A percentile compares a stretch with the other conserved stretches of the same genome.
Evolutionary conservation across 2,888 invertebrate species (phyloP).

Genomic region (Eucriotettix oculatus): DNA sequence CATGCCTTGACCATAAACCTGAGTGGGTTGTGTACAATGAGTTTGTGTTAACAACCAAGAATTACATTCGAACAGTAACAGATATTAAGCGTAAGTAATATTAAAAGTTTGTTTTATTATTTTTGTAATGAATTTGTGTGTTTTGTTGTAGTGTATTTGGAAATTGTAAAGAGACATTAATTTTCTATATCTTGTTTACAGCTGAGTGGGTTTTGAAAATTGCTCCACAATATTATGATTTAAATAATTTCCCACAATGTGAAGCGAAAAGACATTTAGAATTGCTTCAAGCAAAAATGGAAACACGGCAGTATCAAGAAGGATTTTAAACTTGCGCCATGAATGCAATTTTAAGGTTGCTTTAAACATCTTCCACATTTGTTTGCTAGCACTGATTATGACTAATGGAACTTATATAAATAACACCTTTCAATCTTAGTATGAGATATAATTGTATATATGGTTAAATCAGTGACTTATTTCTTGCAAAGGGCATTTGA

Average conservation of each 20-base stretch:
- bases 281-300: conserved; percentile 68
- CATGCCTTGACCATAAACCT: conserved; percentile 97
- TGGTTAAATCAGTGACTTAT: no score
- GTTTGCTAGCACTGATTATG: no score
- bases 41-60: conserved; percentile 97
- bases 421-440: no score
- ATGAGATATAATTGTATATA: no score
- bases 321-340: conserved; percentile 44
- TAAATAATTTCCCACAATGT: conserved; percentile 94
- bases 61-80: conserved; percentile 96
- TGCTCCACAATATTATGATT: conserved; percentile 96
- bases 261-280: conserved; percentile 90
- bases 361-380: no score
- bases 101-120: not conserved
- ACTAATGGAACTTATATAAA: no score
- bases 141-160: not conserved
- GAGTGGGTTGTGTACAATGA: conserved; percentile 99
- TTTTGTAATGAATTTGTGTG: not conserved
- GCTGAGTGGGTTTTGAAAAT: conserved; percentile 90
- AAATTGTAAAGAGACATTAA: not conserved
- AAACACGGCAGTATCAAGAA: conserved; percentile 75
- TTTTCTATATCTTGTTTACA: conserved; percentile 22
- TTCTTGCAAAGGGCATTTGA: no score
- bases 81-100: conserved; percentile 85
- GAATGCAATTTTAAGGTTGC: no score